These are phyloP conservation scores for Coranthus polyacanthus DNA, from an alignment of 2,797 vertebrate species.

Conservation along the genomic window DNA sequence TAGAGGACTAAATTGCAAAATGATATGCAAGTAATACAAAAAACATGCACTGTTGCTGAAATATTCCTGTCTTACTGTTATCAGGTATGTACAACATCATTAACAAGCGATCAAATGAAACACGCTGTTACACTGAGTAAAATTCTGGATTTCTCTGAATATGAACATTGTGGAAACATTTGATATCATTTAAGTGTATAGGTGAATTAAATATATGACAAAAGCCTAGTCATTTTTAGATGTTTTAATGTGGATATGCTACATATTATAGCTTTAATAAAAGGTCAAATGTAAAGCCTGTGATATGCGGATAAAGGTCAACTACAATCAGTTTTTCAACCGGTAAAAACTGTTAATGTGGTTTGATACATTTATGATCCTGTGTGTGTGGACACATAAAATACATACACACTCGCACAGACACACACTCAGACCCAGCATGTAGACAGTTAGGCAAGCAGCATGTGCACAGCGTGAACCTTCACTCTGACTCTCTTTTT, in stretches of 20 bases:
- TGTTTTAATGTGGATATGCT: background rate
- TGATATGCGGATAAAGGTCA: constrained; percentile 11
- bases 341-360: constrained; percentile 3
- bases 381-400: constrained; percentile 15
- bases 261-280: background rate
- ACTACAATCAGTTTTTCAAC: constrained; percentile 7
- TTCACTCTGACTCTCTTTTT: constrained; percentile 54
- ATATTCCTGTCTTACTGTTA: no score
- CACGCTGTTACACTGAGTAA: no score
- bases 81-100: no score
- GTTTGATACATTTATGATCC: constrained; percentile 15
- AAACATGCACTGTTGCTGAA: no score
- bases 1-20: no score
- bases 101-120: no score
- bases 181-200: no score
- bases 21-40: no score
- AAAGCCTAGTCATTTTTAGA: background rate
- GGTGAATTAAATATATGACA: no score
- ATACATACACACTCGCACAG: constrained; percentile 36
- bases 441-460: constrained; percentile 63
- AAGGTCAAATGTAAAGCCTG: background rate
- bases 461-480: constrained; percentile 71
- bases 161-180: no score
- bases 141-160: no score
- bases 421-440: constrained; percentile 53